Conservation (phyloP, 2,888 invertebrate genomes). For the Pyrochroa serraticornis region DNA sequence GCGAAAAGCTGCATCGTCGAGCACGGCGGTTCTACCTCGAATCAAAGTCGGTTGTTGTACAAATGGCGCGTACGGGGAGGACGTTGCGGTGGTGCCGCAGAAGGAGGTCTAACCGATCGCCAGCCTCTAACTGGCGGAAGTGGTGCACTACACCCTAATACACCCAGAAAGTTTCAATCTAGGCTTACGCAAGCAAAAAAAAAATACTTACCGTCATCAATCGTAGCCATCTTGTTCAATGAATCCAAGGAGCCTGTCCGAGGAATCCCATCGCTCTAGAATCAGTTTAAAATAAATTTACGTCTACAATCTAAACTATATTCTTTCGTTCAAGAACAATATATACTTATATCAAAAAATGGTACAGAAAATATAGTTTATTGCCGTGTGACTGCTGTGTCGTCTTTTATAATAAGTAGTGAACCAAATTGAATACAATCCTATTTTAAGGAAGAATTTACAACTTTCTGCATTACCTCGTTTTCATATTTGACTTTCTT, state of each 20-base stretch:
- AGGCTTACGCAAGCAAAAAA: conserved; percentile 8
- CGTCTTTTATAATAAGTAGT: too few relatives aligned
- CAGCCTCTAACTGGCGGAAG: conserved; percentile 56
- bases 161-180: conserved; percentile 24
- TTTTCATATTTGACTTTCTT: conserved; percentile 56
- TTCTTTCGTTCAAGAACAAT: neutral
- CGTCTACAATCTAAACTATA: neutral
- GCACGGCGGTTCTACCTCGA: conserved; percentile 42
- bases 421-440: too few relatives aligned
- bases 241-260: conserved; percentile 54
- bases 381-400: too few relatives aligned
- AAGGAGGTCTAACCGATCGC: conserved; percentile 65
- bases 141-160: conserved; percentile 49
- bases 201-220: conserved; percentile 52
- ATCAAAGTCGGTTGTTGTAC: conserved; percentile 54
- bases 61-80: conserved; percentile 64
- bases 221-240: conserved; percentile 48
- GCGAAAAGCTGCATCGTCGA: conserved; percentile 18
- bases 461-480: conserved; percentile 45
- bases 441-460: conserved; percentile 3
- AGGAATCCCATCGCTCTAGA: conserved; percentile 48
- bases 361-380: too few relatives aligned
- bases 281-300: conserved; percentile 2
- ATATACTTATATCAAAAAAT: too few relatives aligned
- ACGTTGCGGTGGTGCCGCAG: conserved; percentile 62